Percentiles rank a stretch among this genome's conserved stretches.
phyloP scores from a whole-genome alignment of 2,888 invertebrate species.

The Cerceris ruficornis region DNA sequence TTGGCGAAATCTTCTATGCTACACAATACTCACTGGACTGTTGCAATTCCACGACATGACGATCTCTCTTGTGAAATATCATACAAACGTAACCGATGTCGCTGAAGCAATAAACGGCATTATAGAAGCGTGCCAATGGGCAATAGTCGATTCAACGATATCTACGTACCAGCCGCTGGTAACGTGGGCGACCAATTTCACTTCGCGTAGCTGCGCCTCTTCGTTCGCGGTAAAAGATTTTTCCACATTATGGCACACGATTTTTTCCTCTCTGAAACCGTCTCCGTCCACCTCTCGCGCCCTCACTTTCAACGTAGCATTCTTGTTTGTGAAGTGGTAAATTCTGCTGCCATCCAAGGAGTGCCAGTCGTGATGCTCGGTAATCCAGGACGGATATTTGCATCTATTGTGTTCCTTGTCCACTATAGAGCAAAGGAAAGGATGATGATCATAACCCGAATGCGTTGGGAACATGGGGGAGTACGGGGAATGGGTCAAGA shows the following conservation, averaged over 20 bases:
- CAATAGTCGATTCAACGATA: not conserved
- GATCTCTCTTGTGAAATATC: slow-evolving; percentile 87
- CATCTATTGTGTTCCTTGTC: slow-evolving; percentile 90
- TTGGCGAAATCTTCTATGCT: too few relatives aligned
- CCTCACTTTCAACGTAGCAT: slow-evolving; percentile 87
- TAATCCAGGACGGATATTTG: slow-evolving; percentile 91
- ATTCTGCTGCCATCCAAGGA: slow-evolving; percentile 88
- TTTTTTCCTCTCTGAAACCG: slow-evolving; percentile 76
- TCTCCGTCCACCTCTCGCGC: slow-evolving; percentile 78
- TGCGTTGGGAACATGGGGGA: slow-evolving; percentile 23
- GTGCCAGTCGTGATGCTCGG: slow-evolving; percentile 91
- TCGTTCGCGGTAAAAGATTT: slow-evolving; percentile 71
- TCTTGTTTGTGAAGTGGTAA: slow-evolving; percentile 89
- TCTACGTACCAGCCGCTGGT: slow-evolving; percentile 88
- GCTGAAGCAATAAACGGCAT: slow-evolving; percentile 82
- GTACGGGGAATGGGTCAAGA: not conserved
- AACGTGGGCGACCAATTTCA: slow-evolving; percentile 88
- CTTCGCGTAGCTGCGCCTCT: slow-evolving; percentile 81
- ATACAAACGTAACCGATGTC: slow-evolving; percentile 92
- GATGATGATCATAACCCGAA: not conserved
- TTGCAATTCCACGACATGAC: slow-evolving; percentile 89
- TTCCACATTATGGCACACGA: slow-evolving; percentile 77
- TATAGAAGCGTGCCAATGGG: not conserved
- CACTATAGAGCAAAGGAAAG: slow-evolving; percentile 82
- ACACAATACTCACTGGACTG: slow-evolving; percentile 83